Evolutionary conservation across 2,113 vertebrate species (phyloP), one percentile per base, ranked within the genome.

Genomic region (Mugil cephalus): DNA sequence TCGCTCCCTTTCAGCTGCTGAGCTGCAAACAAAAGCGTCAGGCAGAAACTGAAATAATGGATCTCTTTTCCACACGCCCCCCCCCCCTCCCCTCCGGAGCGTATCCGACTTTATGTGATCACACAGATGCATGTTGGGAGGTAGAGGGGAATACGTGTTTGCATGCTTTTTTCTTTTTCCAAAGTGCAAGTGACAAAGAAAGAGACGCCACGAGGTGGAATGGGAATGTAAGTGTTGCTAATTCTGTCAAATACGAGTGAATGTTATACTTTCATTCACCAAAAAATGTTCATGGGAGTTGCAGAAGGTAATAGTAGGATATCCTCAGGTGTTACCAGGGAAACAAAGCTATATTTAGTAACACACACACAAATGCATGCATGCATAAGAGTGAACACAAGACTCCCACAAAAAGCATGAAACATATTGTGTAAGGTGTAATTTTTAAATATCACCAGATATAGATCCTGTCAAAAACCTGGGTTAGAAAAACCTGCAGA

Each of bases 1-100:
- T 91, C 79, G 83, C 86, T 89, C 82, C 83, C 88, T 92, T 94
- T 94, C 82, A 92, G 75, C 83, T 68, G 68, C 82, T 90, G 90
- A 93, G 89, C 93, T 90, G 84, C 85, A 86, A 89, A 92, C 92
- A 93, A 94, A 93, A 86, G 91, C 76, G 18, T 75, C 85, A 80
- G 82, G 89, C 90, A 89, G 89, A 83, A 86, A 89, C 91, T 87
- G 84, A 88, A 93, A 95, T 93, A 93, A 94, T 90, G 91, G 87
- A 81, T 87, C 84, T 75, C 74, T 82, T 64, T 79, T 81, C 66
- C 46, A 71, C 81, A 67, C 82, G 19, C 77, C 59, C 81, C 71
- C 78, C 74, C 82, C 80, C 73, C 77, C 59, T 79, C 71, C 78
- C 74, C 82, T 82, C 73, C 48, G 24, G 75, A 83, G 66, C 59